phyloP scores from a whole-genome alignment of 2,113 vertebrate genomes.

The Aegithalos caudatus region DNA sequence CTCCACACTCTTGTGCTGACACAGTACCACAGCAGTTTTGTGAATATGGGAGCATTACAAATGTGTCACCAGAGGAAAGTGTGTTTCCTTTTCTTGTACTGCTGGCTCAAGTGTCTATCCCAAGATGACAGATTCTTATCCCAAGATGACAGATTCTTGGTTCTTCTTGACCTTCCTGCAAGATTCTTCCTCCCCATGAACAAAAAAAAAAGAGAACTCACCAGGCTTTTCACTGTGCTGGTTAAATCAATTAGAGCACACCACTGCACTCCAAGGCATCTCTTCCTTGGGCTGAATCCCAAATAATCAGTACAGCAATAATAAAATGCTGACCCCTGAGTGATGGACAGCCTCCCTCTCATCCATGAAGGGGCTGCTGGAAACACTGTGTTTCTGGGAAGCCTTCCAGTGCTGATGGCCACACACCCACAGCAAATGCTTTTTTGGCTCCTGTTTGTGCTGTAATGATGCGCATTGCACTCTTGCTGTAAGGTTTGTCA shows the following conservation, averaged over 20 bases:
- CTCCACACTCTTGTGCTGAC: neutral
- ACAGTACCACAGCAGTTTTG: neutral
- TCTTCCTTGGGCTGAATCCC: conserved; percentile 18
- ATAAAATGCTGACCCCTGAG: neutral
- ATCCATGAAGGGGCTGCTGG: neutral
- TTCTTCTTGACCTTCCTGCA: neutral
- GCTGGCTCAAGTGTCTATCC: neutral
- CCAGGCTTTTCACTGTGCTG: neutral
- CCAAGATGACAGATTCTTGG: neutral
- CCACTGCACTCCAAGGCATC: neutral
- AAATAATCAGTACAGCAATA: neutral
- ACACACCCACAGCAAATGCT: neutral
- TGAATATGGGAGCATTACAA: neutral
- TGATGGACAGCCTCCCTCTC: neutral
- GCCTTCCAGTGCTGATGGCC: neutral
- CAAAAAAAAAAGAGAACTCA: neutral
- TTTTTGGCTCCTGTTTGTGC: neutral
- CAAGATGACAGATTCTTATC: neutral
- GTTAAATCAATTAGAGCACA: neutral
- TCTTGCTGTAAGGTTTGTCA: neutral
- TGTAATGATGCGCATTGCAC: neutral
- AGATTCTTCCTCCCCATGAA: neutral
- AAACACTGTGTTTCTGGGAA: conserved; percentile 13
- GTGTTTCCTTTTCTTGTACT: neutral
- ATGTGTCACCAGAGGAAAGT: neutral